Conservation (phyloP, 2,888 invertebrate species). For the Dysmachus trigonus region DNA sequence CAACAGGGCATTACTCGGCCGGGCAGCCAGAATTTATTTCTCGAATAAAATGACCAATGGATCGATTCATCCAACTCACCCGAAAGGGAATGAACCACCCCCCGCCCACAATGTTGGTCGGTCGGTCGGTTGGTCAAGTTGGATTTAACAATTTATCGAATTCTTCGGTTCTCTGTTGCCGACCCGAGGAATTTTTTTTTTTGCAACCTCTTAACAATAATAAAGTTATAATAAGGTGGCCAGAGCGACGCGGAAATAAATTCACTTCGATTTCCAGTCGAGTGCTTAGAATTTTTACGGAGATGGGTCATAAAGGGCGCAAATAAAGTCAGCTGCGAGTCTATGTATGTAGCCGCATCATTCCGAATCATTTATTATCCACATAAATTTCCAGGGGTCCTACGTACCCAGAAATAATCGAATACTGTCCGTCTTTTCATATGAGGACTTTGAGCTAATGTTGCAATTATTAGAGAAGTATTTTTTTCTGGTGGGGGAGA, state of each 20-base stretch:
- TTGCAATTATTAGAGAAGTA: not conserved
- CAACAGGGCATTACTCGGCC: slow-evolving; percentile 16
- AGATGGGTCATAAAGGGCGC: slow-evolving; percentile 29
- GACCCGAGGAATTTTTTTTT: slow-evolving; percentile 22
- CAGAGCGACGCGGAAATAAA: slow-evolving; percentile 2
- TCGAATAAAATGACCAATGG: slow-evolving; percentile 26
- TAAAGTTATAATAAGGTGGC: slow-evolving; percentile 42
- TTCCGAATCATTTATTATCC: slow-evolving; percentile 44
- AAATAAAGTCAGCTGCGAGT: slow-evolving; percentile 43
- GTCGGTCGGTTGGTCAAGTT: not conserved
- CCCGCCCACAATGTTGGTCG: not conserved
- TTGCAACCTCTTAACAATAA: slow-evolving; percentile 39
- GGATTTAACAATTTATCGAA: not conserved
- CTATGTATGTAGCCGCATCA: slow-evolving; percentile 34
- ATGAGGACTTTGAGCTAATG: not conserved
- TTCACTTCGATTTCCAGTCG: slow-evolving; percentile 11
- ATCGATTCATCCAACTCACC: slow-evolving; percentile 23
- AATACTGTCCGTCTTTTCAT: not conserved
- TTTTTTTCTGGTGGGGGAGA: not conserved
- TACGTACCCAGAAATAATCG: not conserved
- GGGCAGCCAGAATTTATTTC: slow-evolving; percentile 17
- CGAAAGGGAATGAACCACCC: not conserved
- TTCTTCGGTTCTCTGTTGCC: not conserved
- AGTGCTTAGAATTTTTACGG: slow-evolving; percentile 18
- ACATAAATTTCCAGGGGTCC: slow-evolving; percentile 37